These are phyloP conservation scores for Drosophila orena DNA, from an alignment of 1,140 invertebrate genomes.

Conservation along the genomic window DNA sequence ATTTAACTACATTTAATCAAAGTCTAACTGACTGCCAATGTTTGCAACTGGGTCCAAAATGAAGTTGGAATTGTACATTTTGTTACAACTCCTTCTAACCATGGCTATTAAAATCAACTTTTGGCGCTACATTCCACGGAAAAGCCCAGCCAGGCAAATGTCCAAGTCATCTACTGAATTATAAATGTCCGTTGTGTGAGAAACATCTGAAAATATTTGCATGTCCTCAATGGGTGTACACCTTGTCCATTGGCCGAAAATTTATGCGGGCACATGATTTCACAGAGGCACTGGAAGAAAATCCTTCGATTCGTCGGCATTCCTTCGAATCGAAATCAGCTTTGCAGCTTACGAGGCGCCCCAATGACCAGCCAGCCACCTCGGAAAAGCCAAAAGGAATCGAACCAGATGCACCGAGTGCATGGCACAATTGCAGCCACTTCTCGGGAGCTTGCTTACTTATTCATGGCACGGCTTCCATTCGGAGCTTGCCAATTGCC, in stretches of 20 bases:
- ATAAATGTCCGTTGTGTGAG: constrained; percentile 1
- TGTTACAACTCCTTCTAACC: too few species aligned
- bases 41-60: too few species aligned
- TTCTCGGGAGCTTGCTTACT: constrained; percentile 31
- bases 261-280: constrained; percentile 22
- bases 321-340: constrained; percentile 27
- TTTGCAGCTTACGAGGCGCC: constrained; percentile 24
- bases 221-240: constrained; percentile 13
- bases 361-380: constrained; percentile 2
- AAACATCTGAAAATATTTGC: constrained; percentile 19
- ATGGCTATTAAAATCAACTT: too few species aligned
- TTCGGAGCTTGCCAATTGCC: constrained; percentile 40
- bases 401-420: constrained; percentile 28
- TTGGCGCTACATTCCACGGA: too few species aligned
- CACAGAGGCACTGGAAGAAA: constrained; percentile 7
- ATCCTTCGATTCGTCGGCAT: not conserved
- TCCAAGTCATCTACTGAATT: not conserved
- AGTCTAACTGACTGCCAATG: too few species aligned
- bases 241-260: constrained; percentile 17
- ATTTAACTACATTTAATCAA: too few species aligned
- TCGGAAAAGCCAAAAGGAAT: not conserved
- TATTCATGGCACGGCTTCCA: constrained; percentile 39
- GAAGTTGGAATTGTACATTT: too few species aligned
- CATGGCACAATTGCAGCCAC: constrained; percentile 43
- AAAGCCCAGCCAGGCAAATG: too few species aligned